Conservation (phyloP, 2,888 invertebrate genomes). For the Apamea monoglypha region DNA sequence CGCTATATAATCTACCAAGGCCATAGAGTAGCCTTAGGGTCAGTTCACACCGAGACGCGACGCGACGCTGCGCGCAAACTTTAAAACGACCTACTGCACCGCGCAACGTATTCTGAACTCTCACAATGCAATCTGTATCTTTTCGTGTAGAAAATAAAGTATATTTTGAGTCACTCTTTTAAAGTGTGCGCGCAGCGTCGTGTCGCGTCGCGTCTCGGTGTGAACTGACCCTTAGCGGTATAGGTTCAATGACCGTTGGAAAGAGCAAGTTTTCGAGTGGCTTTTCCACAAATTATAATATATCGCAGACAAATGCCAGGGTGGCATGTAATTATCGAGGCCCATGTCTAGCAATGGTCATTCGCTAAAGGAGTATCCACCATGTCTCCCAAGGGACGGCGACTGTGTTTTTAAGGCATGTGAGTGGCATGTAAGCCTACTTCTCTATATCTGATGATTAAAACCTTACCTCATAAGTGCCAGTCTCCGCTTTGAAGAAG, state of each 20-base stretch:
- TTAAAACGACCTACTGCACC: no score
- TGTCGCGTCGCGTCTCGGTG: no score
- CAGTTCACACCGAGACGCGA: no score
- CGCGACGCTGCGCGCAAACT: no score
- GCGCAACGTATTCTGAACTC: no score
- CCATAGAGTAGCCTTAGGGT: slow-evolving; percentile 21
- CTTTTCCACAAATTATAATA: background rate
- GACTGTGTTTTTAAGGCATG: background rate
- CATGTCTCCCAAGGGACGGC: background rate
- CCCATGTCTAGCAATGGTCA: background rate
- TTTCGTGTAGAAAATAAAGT: no score
- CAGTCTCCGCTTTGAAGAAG: slow-evolving; percentile 91
- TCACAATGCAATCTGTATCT: no score
- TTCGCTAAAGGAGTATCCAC: background rate
- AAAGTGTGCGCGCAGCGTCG: no score
- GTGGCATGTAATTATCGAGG: background rate
- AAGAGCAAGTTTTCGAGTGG: slow-evolving; percentile 17
- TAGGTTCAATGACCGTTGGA: slow-evolving; percentile 33
- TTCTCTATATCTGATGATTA: background rate
- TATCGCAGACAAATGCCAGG: background rate
- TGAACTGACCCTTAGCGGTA: no score
- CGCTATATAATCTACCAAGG: slow-evolving; percentile 12
- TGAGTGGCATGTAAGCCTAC: background rate
- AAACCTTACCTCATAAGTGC: slow-evolving; percentile 90
- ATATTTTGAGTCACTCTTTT: no score